A percentile compares a stretch with the other conserved stretches of the same genome.
These are phyloP conservation scores for Cromileptes altivelis DNA, from an alignment of 2,113 vertebrate genomes.

Conservation along the genomic window DNA sequence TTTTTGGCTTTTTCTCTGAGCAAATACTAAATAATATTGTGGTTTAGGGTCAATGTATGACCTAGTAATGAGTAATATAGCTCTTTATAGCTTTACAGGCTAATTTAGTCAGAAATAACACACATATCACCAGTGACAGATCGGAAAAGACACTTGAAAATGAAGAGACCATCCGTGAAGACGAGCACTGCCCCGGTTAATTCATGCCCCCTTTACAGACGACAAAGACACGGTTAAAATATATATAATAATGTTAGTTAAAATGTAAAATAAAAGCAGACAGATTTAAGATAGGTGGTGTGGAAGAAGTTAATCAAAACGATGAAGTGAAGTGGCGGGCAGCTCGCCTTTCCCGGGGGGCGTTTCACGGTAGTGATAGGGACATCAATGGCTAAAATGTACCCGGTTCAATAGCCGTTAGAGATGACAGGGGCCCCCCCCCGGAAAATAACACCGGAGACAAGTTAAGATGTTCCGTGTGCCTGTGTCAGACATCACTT, in stretches of 20 bases:
- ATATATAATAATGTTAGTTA: background rate
- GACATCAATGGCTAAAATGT: constrained; percentile 40
- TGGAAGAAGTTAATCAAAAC: constrained; percentile 26
- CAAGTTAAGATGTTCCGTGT: constrained; percentile 13
- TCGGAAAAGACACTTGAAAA: background rate
- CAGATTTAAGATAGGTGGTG: background rate
- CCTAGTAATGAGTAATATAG: background rate
- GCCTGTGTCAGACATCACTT: background rate
- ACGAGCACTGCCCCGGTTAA: background rate
- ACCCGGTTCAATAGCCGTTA: constrained; percentile 9
- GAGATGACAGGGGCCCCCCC: background rate
- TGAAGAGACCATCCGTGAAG: background rate
- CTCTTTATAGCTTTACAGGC: background rate
- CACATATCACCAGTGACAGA: constrained; percentile 9
- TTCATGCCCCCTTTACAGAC: background rate
- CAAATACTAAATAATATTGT: background rate
- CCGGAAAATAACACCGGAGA: background rate
- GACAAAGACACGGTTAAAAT: constrained; percentile 18
- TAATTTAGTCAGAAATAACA: background rate
- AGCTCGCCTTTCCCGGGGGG: constrained; percentile 50
- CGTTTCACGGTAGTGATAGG: constrained; percentile 52
- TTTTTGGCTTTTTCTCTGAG: background rate
- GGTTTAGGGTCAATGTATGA: background rate
- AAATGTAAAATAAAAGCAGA: background rate
- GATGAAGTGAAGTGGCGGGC: constrained; percentile 22